These are phyloP conservation scores for Molorchus minor DNA, from an alignment of 2,888 invertebrate species.

Conservation along the genomic window DNA sequence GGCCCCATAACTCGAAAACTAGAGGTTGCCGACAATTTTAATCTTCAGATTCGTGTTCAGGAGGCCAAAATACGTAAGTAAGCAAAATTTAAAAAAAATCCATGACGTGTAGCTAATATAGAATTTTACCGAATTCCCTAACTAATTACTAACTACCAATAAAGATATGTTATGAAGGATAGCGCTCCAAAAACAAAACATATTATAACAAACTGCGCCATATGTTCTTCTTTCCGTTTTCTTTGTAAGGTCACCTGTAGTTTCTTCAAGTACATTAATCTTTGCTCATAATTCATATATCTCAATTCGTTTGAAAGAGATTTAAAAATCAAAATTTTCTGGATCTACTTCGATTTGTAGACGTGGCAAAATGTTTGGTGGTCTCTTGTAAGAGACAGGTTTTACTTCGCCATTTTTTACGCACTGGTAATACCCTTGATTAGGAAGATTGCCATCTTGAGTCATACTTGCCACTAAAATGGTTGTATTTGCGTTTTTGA, in stretches of 20 bases:
- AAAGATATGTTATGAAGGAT: slow-evolving; percentile 34
- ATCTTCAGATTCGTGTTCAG: too few species aligned
- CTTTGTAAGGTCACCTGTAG: slow-evolving; percentile 30
- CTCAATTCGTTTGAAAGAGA: not conserved
- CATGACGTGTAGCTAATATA: not conserved
- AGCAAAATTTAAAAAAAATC: too few species aligned
- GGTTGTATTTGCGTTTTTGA: too few species aligned
- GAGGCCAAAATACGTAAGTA: too few species aligned
- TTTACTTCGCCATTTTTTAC: too few species aligned
- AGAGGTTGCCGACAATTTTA: too few species aligned
- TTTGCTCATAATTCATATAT: slow-evolving; percentile 13
- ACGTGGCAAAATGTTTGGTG: not conserved
- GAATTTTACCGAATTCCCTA: not conserved
- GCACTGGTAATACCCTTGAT: too few species aligned
- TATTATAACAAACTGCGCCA: slow-evolving; percentile 43
- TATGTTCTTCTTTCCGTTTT: slow-evolving; percentile 38
- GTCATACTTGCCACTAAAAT: too few species aligned
- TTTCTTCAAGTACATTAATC: slow-evolving; percentile 35
- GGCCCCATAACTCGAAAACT: too few species aligned
- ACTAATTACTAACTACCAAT: not conserved
- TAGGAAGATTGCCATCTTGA: too few species aligned
- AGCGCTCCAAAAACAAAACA: slow-evolving; percentile 40
- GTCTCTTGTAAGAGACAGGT: not conserved
- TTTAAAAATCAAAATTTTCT: not conserved
- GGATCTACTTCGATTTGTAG: not conserved